Evolutionary conservation across 2,113 vertebrate genomes (phyloP), one percentile per base, ranked within the genome.

Genomic region (Kryptolebias marmoratus): DNA sequence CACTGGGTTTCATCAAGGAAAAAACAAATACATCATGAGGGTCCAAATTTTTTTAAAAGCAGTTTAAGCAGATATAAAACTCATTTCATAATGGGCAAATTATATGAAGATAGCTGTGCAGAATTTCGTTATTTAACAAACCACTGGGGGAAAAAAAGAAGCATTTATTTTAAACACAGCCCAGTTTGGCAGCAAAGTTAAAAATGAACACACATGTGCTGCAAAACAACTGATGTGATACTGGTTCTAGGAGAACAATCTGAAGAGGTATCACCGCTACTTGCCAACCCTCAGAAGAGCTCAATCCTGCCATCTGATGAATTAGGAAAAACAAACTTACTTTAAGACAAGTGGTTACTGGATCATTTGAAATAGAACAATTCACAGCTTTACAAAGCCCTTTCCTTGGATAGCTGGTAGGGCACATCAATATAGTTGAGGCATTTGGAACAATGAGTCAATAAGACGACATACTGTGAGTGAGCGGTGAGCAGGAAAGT

Each of bases 381-480:
- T 91, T 93, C 90, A 90, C 91, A 93, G 91, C 91, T 90, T 93
- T 81, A 90, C 89, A 89, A 84, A 91, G 86, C 88, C 91, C 88
- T 91, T 88, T 90, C 80, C 87, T 83, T 59, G 42, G 82, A 68
- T 83, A 89, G 86, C 84, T 83, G 87, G 88, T 85, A 84, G 91
- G 91, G 91, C 88, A 88, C 82, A 79, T 84, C 77, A 82, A 91
- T 87, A 87, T 83, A 89, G 71, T 91, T 91, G 90, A 91, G 91
- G 90, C 90, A 87, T 92, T 88, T 81, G 72, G 73, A 88, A 81
- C 68, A 65, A 77, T 80, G 79, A 85, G 39, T 83, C 68, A 79
- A 89, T 83, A 67, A 81, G 68, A 88, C 84, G 77, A 84, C 66
- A 80, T 84, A 88, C 64, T 78, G 64, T 83, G 61, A 81, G 71